phyloP scores from a whole-genome alignment of 2,113 vertebrate species.

The Brachyhypopomus occidentalis region DNA sequence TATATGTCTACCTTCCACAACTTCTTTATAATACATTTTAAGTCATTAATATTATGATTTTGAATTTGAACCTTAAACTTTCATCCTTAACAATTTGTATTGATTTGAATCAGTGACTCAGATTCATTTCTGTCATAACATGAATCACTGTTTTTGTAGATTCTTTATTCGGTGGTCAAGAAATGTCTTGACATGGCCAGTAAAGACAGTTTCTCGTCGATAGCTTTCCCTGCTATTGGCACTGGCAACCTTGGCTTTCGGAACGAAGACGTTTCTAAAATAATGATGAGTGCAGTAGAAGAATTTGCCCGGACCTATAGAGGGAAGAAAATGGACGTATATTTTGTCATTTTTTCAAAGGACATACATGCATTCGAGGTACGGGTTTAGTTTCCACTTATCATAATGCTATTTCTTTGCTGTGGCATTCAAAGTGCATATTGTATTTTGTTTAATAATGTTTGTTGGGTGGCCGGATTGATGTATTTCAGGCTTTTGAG shows the following conservation, averaged over 20 bases:
- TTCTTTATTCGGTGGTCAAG: conserved; percentile 46
- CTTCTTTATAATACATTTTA: not conserved
- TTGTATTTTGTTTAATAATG: too few relatives aligned
- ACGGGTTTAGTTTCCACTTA: conserved; percentile 36
- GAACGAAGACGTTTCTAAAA: conserved; percentile 50
- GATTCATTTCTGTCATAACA: not conserved
- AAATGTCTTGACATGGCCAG: conserved; percentile 55
- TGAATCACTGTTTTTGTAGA: conserved; percentile 62
- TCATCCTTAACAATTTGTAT: not conserved
- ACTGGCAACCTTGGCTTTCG: conserved; percentile 52
- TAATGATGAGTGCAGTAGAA: conserved; percentile 70
- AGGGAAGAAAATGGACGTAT: conserved; percentile 55
- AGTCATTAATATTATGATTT: not conserved
- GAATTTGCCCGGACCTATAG: conserved; percentile 46
- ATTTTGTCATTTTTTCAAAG: conserved; percentile 74
- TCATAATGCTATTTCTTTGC: not conserved
- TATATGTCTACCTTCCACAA: not conserved
- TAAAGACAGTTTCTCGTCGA: not conserved
- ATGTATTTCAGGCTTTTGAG: conserved; percentile 66
- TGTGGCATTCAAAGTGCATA: not conserved
- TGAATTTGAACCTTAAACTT: not conserved
- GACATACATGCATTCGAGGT: conserved; percentile 65
- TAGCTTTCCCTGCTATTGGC: conserved; percentile 82
- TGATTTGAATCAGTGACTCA: not conserved
- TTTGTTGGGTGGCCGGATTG: too few relatives aligned